phyloP scores from a whole-genome alignment of 30 jellyfish, hydroid and myxozoan genomes.

The Catostylus mosaicus region DNA sequence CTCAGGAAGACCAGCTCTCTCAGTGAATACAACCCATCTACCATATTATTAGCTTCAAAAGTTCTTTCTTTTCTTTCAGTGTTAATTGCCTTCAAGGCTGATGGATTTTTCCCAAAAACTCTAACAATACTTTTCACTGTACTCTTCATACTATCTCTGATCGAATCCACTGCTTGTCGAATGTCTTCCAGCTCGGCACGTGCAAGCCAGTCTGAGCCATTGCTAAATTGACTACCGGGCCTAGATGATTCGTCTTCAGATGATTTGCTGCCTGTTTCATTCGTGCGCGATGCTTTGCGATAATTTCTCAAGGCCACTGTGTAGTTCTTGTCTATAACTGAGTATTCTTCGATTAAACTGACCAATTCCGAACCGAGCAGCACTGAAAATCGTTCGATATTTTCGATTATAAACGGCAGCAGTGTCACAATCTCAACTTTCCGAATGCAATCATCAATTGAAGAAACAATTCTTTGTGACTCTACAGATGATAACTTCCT shows the following conservation, averaged over 20 bases:
- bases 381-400: conserved; percentile 71
- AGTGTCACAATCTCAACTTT: conserved; percentile 85
- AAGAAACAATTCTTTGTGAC: conserved; percentile 80
- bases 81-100: conserved; percentile 73
- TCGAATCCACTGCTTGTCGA: conserved; percentile 12
- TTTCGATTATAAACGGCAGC: conserved; percentile 82
- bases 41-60: conserved; percentile 77
- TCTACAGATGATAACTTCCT: conserved; percentile 85
- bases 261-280: background rate
- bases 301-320: conserved; percentile 30
- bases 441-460: conserved; percentile 77
- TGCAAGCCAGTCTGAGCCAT: conserved; percentile 58
- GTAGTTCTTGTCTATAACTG: conserved; percentile 43
- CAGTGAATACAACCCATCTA: conserved; percentile 55
- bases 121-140: conserved; percentile 64
- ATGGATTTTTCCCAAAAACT: conserved; percentile 78
- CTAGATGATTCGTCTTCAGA: conserved; percentile 17
- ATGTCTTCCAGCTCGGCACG: conserved; percentile 60
- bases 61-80: conserved; percentile 82
- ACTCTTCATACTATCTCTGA: conserved; percentile 36
- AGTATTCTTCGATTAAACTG: conserved; percentile 58
- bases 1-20: conserved; percentile 70
- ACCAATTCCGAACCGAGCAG: conserved; percentile 74
- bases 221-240: conserved; percentile 47
- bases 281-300: conserved; percentile 37